Conservation (phyloP, 2,888 invertebrate genomes). For the Pachycephus smyrnensis region DNA sequence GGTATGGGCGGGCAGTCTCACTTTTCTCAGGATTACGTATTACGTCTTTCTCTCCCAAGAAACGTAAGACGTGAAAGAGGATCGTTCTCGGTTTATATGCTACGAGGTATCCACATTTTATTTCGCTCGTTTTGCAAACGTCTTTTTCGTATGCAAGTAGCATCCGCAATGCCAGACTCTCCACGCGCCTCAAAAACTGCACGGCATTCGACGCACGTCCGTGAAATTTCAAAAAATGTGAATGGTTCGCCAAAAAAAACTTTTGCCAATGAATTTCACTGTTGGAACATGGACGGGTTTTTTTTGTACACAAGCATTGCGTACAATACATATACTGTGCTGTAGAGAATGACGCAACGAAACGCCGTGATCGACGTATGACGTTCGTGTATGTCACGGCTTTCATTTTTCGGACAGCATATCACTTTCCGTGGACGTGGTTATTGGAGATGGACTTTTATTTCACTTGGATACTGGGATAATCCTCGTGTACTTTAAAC, state of each 20-base stretch:
- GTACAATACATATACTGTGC: neutral
- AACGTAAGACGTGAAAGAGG: neutral
- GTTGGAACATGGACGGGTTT: neutral
- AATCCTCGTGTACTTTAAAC: neutral
- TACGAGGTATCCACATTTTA: constrained; percentile 40
- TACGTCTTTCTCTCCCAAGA: neutral
- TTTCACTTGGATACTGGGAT: neutral
- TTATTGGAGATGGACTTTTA: neutral
- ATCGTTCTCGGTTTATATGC: constrained; percentile 32
- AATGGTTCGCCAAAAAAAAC: neutral
- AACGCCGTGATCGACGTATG: neutral
- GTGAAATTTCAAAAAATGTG: constrained; percentile 41
- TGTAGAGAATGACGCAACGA: neutral
- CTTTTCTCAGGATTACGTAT: neutral
- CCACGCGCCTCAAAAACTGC: neutral
- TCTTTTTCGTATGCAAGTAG: constrained; percentile 3
- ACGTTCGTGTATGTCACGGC: neutral
- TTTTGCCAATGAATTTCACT: neutral
- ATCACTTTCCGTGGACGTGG: neutral
- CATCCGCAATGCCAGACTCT: neutral
- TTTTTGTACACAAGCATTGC: neutral
- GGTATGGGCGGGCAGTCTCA: neutral
- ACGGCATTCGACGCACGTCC: constrained; percentile 38
- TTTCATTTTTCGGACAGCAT: neutral
- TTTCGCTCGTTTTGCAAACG: constrained; percentile 30